phyloP scores from a whole-genome alignment of 2,888 invertebrate species.

The Metallyticus violacea region DNA sequence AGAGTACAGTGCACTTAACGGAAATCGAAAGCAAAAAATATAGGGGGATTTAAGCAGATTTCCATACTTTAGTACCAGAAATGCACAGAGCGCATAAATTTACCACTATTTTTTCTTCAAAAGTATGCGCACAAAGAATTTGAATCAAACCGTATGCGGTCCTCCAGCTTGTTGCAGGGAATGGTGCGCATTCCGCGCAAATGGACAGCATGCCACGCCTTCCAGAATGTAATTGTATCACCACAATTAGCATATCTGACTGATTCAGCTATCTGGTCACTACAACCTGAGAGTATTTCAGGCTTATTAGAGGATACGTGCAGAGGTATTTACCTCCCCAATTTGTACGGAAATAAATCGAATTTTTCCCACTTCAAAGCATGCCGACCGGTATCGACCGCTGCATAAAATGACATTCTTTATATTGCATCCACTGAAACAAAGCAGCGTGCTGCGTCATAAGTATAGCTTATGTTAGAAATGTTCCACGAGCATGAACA shows the following conservation, averaged over 20 bases:
- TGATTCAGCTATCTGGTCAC: neutral
- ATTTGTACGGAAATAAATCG: neutral
- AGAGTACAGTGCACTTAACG: too few species aligned
- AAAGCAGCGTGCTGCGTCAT: too few species aligned
- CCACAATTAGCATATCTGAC: neutral
- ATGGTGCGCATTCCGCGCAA: neutral
- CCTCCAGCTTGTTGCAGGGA: neutral
- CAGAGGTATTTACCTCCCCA: neutral
- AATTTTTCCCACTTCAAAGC: too few species aligned
- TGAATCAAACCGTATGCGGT: neutral
- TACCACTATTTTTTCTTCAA: neutral
- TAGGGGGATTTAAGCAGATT: too few species aligned
- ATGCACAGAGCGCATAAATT: too few species aligned
- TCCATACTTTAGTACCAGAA: too few species aligned
- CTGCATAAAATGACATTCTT: too few species aligned
- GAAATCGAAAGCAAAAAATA: too few species aligned
- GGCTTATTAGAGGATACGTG: neutral
- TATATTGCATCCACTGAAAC: too few species aligned
- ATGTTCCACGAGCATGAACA: too few species aligned
- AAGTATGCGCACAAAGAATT: neutral
- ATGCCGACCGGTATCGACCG: too few species aligned
- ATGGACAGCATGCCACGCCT: neutral
- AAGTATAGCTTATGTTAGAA: too few species aligned
- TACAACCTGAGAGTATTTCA: neutral
- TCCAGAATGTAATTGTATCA: neutral